phyloP scores from a whole-genome alignment of 2,113 vertebrate species.

The Accipiter virgatus region DNA sequence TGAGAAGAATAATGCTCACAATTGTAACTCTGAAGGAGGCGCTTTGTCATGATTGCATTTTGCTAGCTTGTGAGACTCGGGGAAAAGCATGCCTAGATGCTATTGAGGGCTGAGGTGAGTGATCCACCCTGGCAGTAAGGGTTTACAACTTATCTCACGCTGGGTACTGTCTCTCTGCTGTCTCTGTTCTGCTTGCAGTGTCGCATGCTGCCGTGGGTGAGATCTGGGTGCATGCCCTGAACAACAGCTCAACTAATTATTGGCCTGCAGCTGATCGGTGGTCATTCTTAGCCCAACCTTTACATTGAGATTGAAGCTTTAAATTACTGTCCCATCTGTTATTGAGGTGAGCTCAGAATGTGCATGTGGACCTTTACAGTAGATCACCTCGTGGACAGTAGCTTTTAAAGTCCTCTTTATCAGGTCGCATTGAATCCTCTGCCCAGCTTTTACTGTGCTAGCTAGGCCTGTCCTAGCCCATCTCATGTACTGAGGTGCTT shows the following conservation, averaged over 20 bases:
- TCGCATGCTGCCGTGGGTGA: neutral
- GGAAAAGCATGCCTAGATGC: neutral
- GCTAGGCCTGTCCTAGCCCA: neutral
- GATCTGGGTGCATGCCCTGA: neutral
- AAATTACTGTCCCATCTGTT: neutral
- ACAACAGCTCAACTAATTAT: neutral
- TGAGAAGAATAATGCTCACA: neutral
- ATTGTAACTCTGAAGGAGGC: neutral
- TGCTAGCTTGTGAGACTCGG: neutral
- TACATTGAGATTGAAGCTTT: neutral
- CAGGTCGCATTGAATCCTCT: neutral
- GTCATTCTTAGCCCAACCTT: neutral
- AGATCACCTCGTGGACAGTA: neutral
- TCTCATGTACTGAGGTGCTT: accelerated
- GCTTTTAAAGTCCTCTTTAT: neutral
- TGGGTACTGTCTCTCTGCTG: neutral
- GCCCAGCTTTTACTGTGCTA: neutral
- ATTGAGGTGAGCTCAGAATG: neutral
- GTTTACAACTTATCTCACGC: neutral
- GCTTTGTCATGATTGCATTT: neutral
- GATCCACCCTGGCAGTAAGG: neutral
- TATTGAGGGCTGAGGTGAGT: neutral
- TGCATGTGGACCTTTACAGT: neutral
- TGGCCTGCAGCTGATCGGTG: neutral
- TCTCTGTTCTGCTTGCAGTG: neutral